These are phyloP conservation scores for Sebastes goodei DNA, from an alignment of 2,797 vertebrate genomes.

Conservation along the genomic window DNA sequence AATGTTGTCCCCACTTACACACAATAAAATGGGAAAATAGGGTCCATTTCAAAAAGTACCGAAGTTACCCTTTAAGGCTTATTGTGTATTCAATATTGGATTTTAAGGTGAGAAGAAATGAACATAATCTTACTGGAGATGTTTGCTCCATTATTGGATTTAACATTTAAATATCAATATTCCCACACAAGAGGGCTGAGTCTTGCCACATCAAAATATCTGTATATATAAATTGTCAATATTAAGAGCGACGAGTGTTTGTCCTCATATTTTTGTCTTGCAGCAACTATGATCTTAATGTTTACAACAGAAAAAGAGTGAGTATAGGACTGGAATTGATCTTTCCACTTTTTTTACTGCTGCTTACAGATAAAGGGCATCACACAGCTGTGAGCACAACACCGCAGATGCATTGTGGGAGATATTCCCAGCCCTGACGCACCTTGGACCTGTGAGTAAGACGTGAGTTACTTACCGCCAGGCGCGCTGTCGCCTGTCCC, in stretches of 20 bases:
- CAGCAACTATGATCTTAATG: background rate
- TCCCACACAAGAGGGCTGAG: background rate
- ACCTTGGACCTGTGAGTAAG: slow-evolving; percentile 55
- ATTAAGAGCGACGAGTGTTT: background rate
- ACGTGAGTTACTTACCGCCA: slow-evolving; percentile 47
- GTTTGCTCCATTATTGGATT: slow-evolving; percentile 1
- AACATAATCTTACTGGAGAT: background rate
- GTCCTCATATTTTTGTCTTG: background rate
- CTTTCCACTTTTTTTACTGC: slow-evolving; percentile 17
- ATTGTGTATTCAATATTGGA: background rate
- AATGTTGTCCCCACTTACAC: background rate
- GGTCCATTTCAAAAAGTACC: background rate
- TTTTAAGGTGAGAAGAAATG: background rate
- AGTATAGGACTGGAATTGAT: slow-evolving; percentile 22
- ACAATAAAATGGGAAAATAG: background rate
- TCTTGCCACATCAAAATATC: background rate
- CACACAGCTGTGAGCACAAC: slow-evolving; percentile 36
- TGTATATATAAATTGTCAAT: background rate
- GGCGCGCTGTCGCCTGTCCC: slow-evolving; percentile 55
- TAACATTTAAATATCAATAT: slow-evolving; percentile 6
- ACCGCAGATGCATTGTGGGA: slow-evolving; percentile 60
- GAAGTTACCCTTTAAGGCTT: background rate
- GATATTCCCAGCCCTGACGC: slow-evolving; percentile 27
- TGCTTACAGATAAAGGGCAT: slow-evolving; percentile 33
- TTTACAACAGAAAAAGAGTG: background rate